Base-by-base conservation (phyloP, 1,140 invertebrate species). In the Saccostrea cuccullata region DNA sequence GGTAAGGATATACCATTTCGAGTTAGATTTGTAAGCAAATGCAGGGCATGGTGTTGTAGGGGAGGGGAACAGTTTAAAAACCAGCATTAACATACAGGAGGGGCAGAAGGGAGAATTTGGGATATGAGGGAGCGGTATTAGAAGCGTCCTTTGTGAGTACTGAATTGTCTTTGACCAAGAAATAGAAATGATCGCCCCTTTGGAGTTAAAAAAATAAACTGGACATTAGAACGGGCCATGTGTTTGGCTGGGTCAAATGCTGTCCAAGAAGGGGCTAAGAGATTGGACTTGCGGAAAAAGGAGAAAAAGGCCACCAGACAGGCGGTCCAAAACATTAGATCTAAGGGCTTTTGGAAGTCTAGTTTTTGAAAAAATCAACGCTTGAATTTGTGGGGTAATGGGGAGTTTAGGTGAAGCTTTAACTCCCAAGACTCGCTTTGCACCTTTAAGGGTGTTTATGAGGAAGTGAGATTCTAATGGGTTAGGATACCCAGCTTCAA, bases 271-370 rank as follows among this genome's bases (percentile, higher is more conserved):
- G 30, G 73, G 1, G 84, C 58, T 26, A 86, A 55, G 13, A 89
- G 30, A 40, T 86, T 89, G 5, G 88, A 89, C 40, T 89, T 89
- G 13, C 64, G 12, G 47, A 85, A 88, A 77, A 88, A 88, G 0
- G 87, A 77, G 60, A 85, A 88, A 85, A 88, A 88, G 6, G 40
- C 83, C 1, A 88, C 87, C 17, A 88, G 36, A 47, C 83, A 88
- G 6, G 60, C 60, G 26, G 87, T 23, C 87, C 83, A 85, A 77
- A 88, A 88, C 36, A 12, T 3, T 17, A 85, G 55, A 36, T 88
- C 11, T 12, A 13, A 15, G 8, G 58, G n/a, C 6, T 26, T 40
- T 5, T 26, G 30, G n/a, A 88, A 82, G 17, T 47, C 15, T 5
- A 60, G 12, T 15, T 12, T 17, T 13, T 26, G 12, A 58, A 85